Evolutionary conservation across 2,888 invertebrate genomes (phyloP).

Genomic region (Pasiphila rectangulata): DNA sequence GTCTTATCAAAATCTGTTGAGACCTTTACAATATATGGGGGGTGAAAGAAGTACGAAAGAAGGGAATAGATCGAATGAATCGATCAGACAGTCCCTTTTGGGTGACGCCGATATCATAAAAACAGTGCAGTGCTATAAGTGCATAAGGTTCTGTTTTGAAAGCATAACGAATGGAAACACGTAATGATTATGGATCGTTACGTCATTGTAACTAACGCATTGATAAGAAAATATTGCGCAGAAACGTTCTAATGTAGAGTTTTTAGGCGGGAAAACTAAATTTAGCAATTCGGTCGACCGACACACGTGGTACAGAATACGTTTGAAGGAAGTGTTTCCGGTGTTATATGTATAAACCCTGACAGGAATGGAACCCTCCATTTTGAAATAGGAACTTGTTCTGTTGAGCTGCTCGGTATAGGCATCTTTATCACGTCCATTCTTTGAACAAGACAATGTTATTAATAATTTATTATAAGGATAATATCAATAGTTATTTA

Average conservation of each 20-base stretch:
- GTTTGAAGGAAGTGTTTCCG: background rate
- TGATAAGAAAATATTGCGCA: conserved; percentile 20
- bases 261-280: conserved; percentile 16
- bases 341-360: too few species aligned
- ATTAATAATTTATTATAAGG: too few species aligned
- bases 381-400: background rate
- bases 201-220: conserved; percentile 10
- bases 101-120: too few species aligned
- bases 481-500: too few species aligned
- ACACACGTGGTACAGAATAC: conserved; percentile 10
- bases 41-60: background rate
- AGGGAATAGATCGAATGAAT: background rate
- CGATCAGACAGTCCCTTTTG: too few species aligned
- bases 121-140: background rate
- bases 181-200: conserved; percentile 3
- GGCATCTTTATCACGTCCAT: too few species aligned
- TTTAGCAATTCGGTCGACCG: conserved; percentile 10
- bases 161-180: background rate
- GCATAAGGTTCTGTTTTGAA: background rate
- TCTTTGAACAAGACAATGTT: too few species aligned
- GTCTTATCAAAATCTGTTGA: too few species aligned
- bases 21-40: too few species aligned
- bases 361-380: too few species aligned
- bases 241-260: conserved; percentile 11
- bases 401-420: too few species aligned